Evolutionary conservation across 2,113 vertebrate genomes (phyloP).

Genomic region (Mobula birostris): DNA sequence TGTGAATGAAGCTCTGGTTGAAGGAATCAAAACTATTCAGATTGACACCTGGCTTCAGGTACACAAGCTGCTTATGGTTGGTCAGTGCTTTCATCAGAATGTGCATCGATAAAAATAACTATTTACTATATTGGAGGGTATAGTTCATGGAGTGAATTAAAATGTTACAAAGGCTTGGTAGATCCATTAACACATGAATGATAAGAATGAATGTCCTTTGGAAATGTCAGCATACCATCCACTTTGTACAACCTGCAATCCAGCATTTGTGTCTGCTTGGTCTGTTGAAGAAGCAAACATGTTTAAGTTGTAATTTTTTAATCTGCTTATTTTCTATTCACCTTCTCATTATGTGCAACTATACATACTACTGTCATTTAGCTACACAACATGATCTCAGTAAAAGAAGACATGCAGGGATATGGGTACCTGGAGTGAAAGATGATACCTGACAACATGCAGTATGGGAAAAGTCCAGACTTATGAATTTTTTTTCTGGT

Average conservation of each 20-base stretch:
- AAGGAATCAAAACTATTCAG: conserved; percentile 97
- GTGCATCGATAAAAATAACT: not conserved
- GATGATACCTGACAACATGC: not conserved
- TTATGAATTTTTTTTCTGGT: not conserved
- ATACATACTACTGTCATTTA: not conserved
- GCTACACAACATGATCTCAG: not conserved
- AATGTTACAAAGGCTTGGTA: not conserved
- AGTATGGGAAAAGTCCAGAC: not conserved
- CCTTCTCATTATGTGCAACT: not conserved
- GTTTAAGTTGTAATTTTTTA: not conserved
- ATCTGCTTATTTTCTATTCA: not conserved
- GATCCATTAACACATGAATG: not conserved
- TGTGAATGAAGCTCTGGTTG: conserved; percentile 91
- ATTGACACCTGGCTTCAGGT: conserved; percentile 98
- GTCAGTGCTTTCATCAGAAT: not conserved
- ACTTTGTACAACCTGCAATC: not conserved
- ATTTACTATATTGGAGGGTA: not conserved
- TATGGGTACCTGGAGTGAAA: not conserved
- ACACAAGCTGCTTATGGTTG: conserved; percentile 38
- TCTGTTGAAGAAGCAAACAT: not conserved
- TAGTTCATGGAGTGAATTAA: not conserved
- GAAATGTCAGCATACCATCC: not conserved
- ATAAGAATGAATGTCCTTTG: not conserved
- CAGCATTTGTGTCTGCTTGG: not conserved
- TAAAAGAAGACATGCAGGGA: not conserved